Evolutionary conservation across 1,140 invertebrate species (phyloP).

Genomic region (Heliconius himera): DNA sequence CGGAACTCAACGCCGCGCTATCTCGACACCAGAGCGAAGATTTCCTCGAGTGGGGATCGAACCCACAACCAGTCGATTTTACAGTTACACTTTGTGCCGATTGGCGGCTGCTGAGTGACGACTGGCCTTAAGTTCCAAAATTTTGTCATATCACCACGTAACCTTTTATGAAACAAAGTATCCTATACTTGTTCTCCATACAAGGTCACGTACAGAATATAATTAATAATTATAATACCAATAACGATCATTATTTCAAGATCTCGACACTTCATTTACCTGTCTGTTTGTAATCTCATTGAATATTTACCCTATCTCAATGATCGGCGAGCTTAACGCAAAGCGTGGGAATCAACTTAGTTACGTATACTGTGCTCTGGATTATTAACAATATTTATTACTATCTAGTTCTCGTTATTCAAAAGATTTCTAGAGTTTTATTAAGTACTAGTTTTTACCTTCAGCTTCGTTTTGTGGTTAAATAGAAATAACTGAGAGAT

Average conservation of each 20-base stretch:
- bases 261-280: slow-evolving; percentile 15
- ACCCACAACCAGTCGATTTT: too few relatives aligned
- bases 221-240: neutral
- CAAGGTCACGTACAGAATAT: neutral
- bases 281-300: slow-evolving; percentile 17
- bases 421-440: neutral
- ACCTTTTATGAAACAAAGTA: neutral
- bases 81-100: too few relatives aligned
- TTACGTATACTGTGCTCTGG: slow-evolving; percentile 1
- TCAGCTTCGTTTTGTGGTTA: too few relatives aligned
- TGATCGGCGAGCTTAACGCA: slow-evolving; percentile 17
- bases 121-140: too few relatives aligned
- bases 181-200: neutral
- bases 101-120: too few relatives aligned
- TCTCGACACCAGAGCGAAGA: too few relatives aligned
- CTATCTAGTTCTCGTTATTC: neutral
- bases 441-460: neutral
- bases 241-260: neutral
- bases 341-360: slow-evolving; percentile 19
- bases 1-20: too few relatives aligned
- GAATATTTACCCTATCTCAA: slow-evolving; percentile 14
- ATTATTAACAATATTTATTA: slow-evolving; percentile 3
- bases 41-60: too few relatives aligned
- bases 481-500: too few relatives aligned
- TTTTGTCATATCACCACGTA: neutral